phyloP scores from a whole-genome alignment of 2,888 invertebrate species.

The Euplagia quadripunctaria region DNA sequence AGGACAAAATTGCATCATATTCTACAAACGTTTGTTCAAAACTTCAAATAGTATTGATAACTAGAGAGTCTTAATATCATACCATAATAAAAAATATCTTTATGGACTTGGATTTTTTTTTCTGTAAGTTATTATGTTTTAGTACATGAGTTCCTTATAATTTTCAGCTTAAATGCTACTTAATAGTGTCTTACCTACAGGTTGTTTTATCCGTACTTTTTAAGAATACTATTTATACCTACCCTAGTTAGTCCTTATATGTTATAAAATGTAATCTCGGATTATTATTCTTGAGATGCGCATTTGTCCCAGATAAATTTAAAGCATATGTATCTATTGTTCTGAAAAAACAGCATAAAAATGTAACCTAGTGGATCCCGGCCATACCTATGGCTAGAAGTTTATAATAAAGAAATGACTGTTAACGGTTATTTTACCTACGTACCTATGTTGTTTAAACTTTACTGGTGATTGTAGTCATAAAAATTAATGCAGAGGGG shows the following conservation, averaged over 20 bases:
- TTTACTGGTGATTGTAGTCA: constrained; percentile 28
- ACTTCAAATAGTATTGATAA: neutral
- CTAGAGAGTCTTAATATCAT: neutral
- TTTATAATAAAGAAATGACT: neutral
- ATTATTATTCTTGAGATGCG: too few species aligned
- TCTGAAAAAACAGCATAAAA: neutral
- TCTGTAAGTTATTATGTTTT: neutral
- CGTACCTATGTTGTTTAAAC: neutral
- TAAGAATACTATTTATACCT: neutral
- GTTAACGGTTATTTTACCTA: neutral
- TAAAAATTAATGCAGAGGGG: constrained; percentile 65
- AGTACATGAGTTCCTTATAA: too few species aligned
- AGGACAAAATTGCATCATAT: neutral
- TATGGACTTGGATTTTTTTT: neutral
- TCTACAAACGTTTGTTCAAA: constrained; percentile 1
- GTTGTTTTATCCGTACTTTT: neutral
- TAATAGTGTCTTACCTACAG: neutral
- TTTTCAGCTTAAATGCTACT: neutral
- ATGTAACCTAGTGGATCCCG: neutral
- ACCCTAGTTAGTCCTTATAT: too few species aligned
- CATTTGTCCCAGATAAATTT: too few species aligned
- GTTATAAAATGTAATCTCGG: too few species aligned
- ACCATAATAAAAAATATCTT: neutral
- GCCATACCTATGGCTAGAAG: too few species aligned
- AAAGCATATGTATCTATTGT: too few species aligned